Base-by-base conservation (phyloP, 2,797 vertebrate genomes). In the Coregonus sp. region DNA sequence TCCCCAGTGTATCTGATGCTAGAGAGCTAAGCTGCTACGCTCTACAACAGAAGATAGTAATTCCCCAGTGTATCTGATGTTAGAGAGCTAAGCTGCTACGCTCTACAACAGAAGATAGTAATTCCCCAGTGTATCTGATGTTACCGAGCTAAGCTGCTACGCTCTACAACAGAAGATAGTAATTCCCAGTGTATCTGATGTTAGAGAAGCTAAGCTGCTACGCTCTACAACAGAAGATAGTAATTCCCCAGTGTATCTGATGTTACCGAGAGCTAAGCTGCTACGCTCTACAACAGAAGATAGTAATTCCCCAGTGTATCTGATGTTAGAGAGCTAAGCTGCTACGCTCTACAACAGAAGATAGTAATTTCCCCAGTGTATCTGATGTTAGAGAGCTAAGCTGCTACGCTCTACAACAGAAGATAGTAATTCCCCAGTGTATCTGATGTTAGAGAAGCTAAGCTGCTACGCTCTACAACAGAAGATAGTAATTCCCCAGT, bases 221-320 rank as follows among this genome's bases (percentile, higher is more conserved):
- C 35, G 4, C 4, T 37, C 0, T 37, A 37, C 35, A 37, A 37
- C 35, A 37, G 37, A 37, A 37, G 4, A 37, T 37, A 33, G 31
- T 33, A 33, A 33, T 33, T 1, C 3, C 31, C 31, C 31, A 33
- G 31, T 33, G 31, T 33, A 33, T 33, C 31, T 33, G 7, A 40
- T 6, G 37, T 40, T 5, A 1, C 6, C 0, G 37, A 33, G 31
- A 33, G 31, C 31, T 33, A 33, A 33, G 31, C 31, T 40, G 37
- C 6, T 40, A 40, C 37, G 1, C 1, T 9, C 6, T 40, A 40
- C 37, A 40, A 40, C 7, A 9, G 37, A 9, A 40, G 5, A 40
- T 40, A 40, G 37, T 33, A 70, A 75, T 78, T 79, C 75, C 78
- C 71, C 69, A 73, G 20, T 80, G 79, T 75, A 73, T 78, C 78